Conservation (phyloP, 2,888 invertebrate species). For the Agrochola lychnidis region DNA sequence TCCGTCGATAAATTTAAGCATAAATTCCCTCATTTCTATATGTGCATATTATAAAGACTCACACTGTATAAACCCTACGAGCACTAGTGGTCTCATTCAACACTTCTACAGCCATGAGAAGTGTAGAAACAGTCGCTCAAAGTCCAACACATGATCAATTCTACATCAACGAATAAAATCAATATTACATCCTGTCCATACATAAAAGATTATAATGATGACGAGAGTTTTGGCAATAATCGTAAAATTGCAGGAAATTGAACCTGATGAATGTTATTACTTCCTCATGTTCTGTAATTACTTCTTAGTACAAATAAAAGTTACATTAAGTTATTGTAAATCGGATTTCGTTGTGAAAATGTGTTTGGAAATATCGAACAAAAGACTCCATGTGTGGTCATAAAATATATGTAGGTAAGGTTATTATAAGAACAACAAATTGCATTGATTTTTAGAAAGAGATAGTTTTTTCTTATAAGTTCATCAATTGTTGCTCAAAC, state of each 20-base stretch:
- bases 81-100: neutral
- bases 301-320: conserved; percentile 14
- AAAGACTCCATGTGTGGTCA: neutral
- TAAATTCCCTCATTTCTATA: no score
- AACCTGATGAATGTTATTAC: conserved; percentile 42
- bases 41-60: no score
- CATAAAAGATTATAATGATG: conserved; percentile 34
- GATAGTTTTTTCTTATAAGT: neutral
- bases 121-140: conserved; percentile 11
- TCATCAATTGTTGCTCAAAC: neutral
- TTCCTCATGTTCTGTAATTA: conserved; percentile 52
- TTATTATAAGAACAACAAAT: neutral
- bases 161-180: conserved; percentile 47
- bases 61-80: neutral
- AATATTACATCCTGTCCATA: conserved; percentile 46
- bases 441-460: neutral
- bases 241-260: conserved; percentile 58
- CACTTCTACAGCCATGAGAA: conserved; percentile 7
- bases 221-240: conserved; percentile 51
- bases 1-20: no score
- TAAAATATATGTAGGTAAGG: neutral
- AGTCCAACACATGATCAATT: conserved; percentile 21
- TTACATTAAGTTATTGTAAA: conserved; percentile 19
- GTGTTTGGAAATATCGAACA: neutral
- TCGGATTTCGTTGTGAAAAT: conserved; percentile 17